Evolutionary conservation across 1,140 invertebrate genomes (phyloP).

Genomic region (Drosophila persimilis): DNA sequence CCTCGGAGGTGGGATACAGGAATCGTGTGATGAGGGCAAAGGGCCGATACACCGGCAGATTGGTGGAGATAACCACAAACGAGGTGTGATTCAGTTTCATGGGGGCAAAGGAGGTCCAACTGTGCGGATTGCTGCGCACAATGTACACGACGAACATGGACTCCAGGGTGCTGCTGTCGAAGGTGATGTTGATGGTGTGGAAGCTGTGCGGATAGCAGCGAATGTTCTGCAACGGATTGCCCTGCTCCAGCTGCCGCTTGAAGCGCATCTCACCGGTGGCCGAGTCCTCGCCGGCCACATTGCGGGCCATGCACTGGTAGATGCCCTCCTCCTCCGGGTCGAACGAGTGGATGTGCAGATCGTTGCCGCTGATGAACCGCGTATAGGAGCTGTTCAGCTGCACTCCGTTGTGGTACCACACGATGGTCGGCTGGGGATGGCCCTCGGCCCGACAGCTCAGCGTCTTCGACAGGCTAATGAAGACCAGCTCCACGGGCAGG

Average conservation of each 20-base stretch:
- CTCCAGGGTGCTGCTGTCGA: conserved; percentile 66
- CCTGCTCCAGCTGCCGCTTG: conserved; percentile 55
- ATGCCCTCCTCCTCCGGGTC: conserved; percentile 79
- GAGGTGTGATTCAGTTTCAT: conserved; percentile 78
- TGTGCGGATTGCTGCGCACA: conserved; percentile 73
- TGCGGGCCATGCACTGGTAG: conserved; percentile 81
- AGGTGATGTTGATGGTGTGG: conserved; percentile 78
- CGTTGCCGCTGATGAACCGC: conserved; percentile 73
- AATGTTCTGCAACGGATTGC: conserved; percentile 73
- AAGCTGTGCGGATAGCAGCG: conserved; percentile 81
- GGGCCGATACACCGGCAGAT: conserved; percentile 71
- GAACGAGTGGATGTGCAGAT: conserved; percentile 73
- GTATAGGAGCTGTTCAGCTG: conserved; percentile 74
- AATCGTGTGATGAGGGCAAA: conserved; percentile 76
- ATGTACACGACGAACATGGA: conserved; percentile 78
- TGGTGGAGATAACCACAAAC: conserved; percentile 73
- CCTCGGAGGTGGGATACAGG: conserved; percentile 65
- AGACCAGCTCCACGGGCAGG: conserved; percentile 62
- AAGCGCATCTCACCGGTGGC: conserved; percentile 68
- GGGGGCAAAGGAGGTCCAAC: conserved; percentile 66
- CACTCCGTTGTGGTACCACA: conserved; percentile 77
- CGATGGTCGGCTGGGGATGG: conserved; percentile 68
- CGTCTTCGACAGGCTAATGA: conserved; percentile 62
- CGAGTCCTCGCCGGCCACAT: conserved; percentile 76
- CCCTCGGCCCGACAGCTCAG: conserved; percentile 67